Conservation (phyloP, 2,797 vertebrate genomes). For the Hydrophis major region DNA sequence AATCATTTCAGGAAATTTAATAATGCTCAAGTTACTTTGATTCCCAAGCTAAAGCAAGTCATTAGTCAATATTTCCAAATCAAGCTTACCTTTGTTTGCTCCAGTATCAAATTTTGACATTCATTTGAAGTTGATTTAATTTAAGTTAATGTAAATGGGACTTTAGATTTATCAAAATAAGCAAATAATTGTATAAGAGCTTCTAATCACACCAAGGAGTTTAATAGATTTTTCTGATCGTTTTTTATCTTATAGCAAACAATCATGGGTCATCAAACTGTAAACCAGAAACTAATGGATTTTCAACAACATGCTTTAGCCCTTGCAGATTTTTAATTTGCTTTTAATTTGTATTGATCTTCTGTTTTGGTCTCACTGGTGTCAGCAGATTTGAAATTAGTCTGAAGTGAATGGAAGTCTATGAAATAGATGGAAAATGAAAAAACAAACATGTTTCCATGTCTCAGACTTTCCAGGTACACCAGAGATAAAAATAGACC, state of each 20-base stretch:
- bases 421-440: constrained; percentile 59
- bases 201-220: constrained; percentile 21
- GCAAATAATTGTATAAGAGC: constrained; percentile 3
- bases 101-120: not conserved
- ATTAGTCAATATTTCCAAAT: not conserved
- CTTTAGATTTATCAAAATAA: not conserved
- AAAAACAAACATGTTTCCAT: constrained; percentile 64
- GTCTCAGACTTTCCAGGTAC: not conserved
- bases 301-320: constrained; percentile 59
- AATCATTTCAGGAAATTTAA: not conserved
- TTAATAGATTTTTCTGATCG: constrained; percentile 39
- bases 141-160: not conserved
- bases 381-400: constrained; percentile 77
- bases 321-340: constrained; percentile 76
- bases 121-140: not conserved
- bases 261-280: constrained; percentile 53
- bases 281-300: constrained; percentile 67
- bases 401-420: constrained; percentile 72
- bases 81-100: fast-evolving
- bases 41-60: not conserved
- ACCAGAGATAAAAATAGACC: not conserved
- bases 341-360: constrained; percentile 90
- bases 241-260: constrained; percentile 65
- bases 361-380: constrained; percentile 76
- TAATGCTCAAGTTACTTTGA: not conserved